Evolutionary conservation across 2,797 vertebrate genomes (phyloP).

Genomic region (Acomys russatus): DNA sequence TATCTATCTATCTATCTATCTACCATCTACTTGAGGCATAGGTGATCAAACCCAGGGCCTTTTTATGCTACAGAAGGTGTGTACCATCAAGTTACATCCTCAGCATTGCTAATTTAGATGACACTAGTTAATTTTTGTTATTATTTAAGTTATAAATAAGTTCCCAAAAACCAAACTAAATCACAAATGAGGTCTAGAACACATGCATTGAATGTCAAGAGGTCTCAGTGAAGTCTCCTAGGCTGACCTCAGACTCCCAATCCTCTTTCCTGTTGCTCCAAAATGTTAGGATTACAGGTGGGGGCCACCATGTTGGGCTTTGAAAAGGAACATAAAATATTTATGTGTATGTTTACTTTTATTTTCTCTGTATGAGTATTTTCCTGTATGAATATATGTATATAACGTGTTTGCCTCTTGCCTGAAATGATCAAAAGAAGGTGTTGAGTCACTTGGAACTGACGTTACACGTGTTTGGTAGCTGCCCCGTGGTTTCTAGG

Average conservation of each 20-base stretch:
- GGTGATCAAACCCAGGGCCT: neutral
- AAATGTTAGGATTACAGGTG: neutral
- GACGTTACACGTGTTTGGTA: neutral
- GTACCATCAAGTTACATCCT: neutral
- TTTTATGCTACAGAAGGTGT: neutral
- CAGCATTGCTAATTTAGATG: neutral
- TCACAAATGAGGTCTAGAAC: conserved; percentile 27
- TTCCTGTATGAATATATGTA: neutral
- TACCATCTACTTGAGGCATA: neutral
- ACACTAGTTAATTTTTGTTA: conserved; percentile 30
- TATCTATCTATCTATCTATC: neutral
- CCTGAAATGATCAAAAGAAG: neutral
- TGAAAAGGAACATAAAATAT: neutral
- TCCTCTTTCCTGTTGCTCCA: neutral
- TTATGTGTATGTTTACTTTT: neutral
- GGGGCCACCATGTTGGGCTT: neutral
- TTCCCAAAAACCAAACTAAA: neutral
- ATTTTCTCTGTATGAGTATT: neutral
- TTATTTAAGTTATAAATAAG: conserved; percentile 58
- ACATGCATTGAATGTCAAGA: neutral
- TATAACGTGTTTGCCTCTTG: neutral
- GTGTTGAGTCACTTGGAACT: neutral
- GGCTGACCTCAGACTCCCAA: neutral
- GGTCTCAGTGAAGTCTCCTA: no score
- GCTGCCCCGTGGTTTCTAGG: neutral